These are phyloP conservation scores for Hyposoter dolosus DNA, from an alignment of 2,888 invertebrate genomes.

Conservation along the genomic window DNA sequence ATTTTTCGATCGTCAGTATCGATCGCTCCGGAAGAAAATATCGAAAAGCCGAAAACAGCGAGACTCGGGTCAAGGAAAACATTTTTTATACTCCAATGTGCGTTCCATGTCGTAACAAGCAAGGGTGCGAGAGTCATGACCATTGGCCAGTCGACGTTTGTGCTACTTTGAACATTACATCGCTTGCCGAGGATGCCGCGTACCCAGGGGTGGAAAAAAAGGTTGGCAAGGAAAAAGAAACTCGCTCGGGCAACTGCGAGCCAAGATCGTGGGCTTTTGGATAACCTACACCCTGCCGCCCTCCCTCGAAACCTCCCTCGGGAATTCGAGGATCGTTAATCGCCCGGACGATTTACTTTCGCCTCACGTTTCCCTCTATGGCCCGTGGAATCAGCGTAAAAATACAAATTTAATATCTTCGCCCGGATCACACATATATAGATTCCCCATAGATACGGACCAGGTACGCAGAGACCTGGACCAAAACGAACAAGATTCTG, in stretches of 20 bases:
- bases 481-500: constrained; percentile 4
- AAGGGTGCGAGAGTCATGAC: constrained; percentile 44
- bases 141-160: constrained; percentile 60
- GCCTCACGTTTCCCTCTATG: constrained; percentile 86
- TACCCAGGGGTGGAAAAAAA: constrained; percentile 12
- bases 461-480: constrained; percentile 16
- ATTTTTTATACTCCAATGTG: neutral
- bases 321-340: constrained; percentile 86
- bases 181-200: constrained; percentile 22
- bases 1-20: constrained; percentile 79
- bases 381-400: constrained; percentile 88
- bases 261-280: constrained; percentile 28
- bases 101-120: constrained; percentile 12
- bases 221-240: constrained; percentile 3
- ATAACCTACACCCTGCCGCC: constrained; percentile 9
- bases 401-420: constrained; percentile 88
- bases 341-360: constrained; percentile 86
- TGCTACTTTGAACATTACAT: constrained; percentile 44
- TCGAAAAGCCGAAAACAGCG: constrained; percentile 67
- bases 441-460: neutral
- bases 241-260: constrained; percentile 47
- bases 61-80: constrained; percentile 70
- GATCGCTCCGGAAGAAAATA: constrained; percentile 84
- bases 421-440: constrained; percentile 54
- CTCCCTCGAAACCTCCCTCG: constrained; percentile 71